Evolutionary conservation across 2,113 vertebrate genomes (phyloP).

Genomic region (Meleagris gallopavo): DNA sequence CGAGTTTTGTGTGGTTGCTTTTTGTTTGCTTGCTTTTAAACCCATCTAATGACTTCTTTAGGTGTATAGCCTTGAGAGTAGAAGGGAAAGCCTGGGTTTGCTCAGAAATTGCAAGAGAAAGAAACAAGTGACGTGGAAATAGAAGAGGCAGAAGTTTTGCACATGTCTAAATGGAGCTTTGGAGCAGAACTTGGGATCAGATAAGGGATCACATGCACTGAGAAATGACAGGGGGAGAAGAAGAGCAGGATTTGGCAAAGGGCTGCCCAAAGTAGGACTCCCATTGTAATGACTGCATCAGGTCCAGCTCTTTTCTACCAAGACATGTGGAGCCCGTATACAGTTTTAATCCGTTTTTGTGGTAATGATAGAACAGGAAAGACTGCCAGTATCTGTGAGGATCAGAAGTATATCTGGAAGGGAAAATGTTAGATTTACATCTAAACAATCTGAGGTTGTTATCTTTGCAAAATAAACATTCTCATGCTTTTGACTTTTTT

Average conservation of each 20-base stretch:
- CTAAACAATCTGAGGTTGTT: neutral
- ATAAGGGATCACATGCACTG: neutral
- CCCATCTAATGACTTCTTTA: neutral
- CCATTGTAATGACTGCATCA: no score
- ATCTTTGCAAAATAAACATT: conserved; percentile 19
- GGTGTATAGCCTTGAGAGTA: neutral
- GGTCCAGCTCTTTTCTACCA: neutral
- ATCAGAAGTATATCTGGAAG: neutral
- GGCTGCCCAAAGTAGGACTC: neutral
- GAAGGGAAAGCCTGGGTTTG: neutral
- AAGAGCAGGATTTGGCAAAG: neutral
- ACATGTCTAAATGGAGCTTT: neutral
- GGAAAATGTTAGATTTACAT: neutral
- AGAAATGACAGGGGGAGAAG: neutral
- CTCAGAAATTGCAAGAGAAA: neutral
- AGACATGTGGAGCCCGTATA: neutral
- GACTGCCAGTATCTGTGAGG: neutral
- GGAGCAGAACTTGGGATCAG: neutral
- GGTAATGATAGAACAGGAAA: neutral
- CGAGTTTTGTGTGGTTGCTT: neutral
- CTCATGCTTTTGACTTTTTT: neutral
- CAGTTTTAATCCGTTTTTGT: neutral
- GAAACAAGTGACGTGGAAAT: neutral
- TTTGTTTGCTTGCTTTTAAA: neutral
- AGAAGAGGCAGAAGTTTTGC: neutral